Percentiles rank a stretch among this genome's conserved stretches.
Evolutionary conservation across 2,888 invertebrate genomes (phyloP).

Genomic region (Tinea semifulvella): DNA sequence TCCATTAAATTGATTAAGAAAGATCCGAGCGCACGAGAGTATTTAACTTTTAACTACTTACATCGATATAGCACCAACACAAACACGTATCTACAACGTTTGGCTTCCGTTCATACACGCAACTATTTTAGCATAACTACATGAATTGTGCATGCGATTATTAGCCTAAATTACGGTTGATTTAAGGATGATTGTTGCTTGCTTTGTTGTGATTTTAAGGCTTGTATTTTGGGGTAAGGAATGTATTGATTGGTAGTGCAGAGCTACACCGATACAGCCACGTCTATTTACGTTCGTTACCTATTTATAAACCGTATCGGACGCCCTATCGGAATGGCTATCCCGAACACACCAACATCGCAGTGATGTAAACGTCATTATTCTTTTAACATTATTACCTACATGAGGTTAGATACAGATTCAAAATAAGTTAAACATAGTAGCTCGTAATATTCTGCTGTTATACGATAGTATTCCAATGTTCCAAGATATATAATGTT

Average conservation of each 20-base stretch:
- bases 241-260: constrained; percentile 59
- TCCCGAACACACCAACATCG: too few species aligned
- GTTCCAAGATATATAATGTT: too few species aligned
- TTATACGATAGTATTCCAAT: too few species aligned
- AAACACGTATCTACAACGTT: constrained; percentile 29
- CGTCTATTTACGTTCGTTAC: constrained; percentile 63
- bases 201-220: constrained; percentile 25
- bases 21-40: constrained; percentile 35
- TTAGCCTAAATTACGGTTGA: neutral
- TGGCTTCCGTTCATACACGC: constrained; percentile 6
- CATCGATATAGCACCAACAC: constrained; percentile 26
- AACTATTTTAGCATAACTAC: neutral
- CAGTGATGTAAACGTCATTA: too few species aligned
- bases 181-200: constrained; percentile 26
- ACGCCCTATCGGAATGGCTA: constrained; percentile 27
- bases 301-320: constrained; percentile 52
- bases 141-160: neutral
- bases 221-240: constrained; percentile 26
- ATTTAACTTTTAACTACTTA: constrained; percentile 58
- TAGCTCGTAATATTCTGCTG: too few species aligned
- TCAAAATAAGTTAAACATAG: too few species aligned
- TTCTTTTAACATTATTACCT: too few species aligned
- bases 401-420: neutral
- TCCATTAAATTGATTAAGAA: constrained; percentile 50
- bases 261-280: constrained; percentile 53